phyloP scores from a whole-genome alignment of 2,113 vertebrate genomes.

The Sinocyclocheilus rhinocerous region DNA sequence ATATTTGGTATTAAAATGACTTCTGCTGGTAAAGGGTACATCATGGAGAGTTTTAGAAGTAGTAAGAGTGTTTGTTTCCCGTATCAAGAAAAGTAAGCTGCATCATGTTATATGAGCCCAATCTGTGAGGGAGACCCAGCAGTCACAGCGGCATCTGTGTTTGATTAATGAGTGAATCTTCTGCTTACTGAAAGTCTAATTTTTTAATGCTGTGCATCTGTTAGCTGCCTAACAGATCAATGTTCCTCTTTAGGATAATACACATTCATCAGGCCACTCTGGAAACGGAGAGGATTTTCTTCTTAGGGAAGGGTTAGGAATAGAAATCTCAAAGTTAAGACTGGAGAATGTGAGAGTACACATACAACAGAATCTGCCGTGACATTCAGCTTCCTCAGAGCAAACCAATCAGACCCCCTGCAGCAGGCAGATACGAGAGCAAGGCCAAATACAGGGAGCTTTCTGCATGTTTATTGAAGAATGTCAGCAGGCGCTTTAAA shows the following conservation, averaged over 20 bases:
- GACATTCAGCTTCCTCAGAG: slow-evolving; percentile 5
- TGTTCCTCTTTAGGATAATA: slow-evolving; percentile 30
- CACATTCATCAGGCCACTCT: slow-evolving; percentile 49
- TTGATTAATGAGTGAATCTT: slow-evolving; percentile 62
- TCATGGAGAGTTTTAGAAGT: slow-evolving; percentile 27
- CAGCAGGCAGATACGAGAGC: not conserved
- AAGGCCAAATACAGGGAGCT: not conserved
- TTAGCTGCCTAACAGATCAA: slow-evolving; percentile 57
- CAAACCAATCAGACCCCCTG: slow-evolving; percentile 31
- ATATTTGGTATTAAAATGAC: slow-evolving; percentile 12
- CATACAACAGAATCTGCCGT: not conserved
- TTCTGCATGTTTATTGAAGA: slow-evolving; percentile 36
- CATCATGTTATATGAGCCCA: slow-evolving; percentile 28
- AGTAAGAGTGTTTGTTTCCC: not conserved
- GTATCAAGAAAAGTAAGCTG: slow-evolving; percentile 18
- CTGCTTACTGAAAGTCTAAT: slow-evolving; percentile 57
- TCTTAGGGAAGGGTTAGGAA: slow-evolving; percentile 8
- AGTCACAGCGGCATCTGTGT: slow-evolving; percentile 56
- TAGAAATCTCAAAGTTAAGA: slow-evolving; percentile 4
- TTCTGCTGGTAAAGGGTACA: not conserved
- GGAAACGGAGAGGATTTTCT: slow-evolving; percentile 33
- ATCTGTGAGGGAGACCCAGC: slow-evolving; percentile 40
- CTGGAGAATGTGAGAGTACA: not conserved
- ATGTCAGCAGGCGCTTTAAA: slow-evolving; percentile 16
- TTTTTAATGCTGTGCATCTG: slow-evolving; percentile 60